Evolutionary conservation across 2,888 invertebrate species (phyloP), one percentile per base, ranked within the genome.

Genomic region (Pherbina coryleti): DNA sequence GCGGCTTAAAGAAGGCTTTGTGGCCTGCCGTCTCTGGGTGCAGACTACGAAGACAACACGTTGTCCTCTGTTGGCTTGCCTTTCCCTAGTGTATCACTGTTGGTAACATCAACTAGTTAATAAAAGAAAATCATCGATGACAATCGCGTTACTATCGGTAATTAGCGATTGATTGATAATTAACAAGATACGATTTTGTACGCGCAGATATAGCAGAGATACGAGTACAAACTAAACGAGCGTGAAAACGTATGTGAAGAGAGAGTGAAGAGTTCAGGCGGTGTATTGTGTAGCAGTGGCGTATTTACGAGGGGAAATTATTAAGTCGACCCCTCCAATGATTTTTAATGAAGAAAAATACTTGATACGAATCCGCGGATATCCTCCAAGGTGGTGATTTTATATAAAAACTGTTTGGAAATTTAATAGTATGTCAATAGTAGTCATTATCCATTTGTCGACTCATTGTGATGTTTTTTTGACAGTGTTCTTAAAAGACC

Each of bases 121-220:
- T 51, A 70, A 73, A 62, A 17, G 14, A 71, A 34, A 49, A 62
- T 62, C 44, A 70, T 66, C 80, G 82, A 81, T 80, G 82, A 85
- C 85, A 85, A 85, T 86, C 86, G 86, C 85, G 86, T 86, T 86
- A 85, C 85, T 85, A 86, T 86, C 86, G 84, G 85, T 86, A 86
- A 86, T 86, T 86, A 86, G 86, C 85, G 84, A 86, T 85, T 86
- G 86, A 86, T 86, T 86, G 86, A 86, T 86, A 86, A 86, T 86
- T 86, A 86, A 86, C 86, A 85, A 85, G 85, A 83, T 82, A 84
- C 84, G 84, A 84, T 85, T 86, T 86, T 86, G 85, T 86, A 82
- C 81, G 81, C 81, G 80, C 77, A 79, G 82, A 77, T 80, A 17
- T 57, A 31, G 70, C 25, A 67, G 67, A 77, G 75, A 69, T 69